Evolutionary conservation across 2,797 vertebrate genomes (phyloP).

Genomic region (Squalus acanthias): DNA sequence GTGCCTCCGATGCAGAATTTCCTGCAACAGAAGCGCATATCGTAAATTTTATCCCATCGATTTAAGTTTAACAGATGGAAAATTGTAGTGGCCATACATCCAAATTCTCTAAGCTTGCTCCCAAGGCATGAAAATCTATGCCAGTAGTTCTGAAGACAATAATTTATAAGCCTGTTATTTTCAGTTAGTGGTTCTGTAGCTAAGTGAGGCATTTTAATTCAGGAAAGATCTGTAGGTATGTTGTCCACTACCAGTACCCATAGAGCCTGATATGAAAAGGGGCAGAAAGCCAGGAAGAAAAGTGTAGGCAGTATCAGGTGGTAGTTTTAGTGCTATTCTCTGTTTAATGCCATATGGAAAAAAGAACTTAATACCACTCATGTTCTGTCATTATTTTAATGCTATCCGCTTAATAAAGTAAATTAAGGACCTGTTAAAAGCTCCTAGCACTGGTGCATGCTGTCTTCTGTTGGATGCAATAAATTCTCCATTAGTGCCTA

Average conservation of each 20-base stretch:
- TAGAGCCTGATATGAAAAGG: background rate
- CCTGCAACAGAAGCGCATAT: background rate
- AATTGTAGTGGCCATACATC: background rate
- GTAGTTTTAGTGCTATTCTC: background rate
- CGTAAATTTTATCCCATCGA: background rate
- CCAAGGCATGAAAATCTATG: background rate
- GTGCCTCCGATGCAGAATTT: background rate
- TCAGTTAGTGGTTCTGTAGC: background rate
- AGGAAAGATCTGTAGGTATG: background rate
- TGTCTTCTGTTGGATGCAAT: background rate
- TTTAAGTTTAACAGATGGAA: background rate
- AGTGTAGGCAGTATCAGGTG: background rate
- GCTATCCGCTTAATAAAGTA: background rate
- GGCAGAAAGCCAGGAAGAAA: background rate
- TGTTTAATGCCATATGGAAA: background rate
- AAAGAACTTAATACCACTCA: background rate
- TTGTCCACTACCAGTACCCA: background rate
- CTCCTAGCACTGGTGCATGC: background rate
- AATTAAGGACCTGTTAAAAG: background rate
- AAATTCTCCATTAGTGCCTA: background rate
- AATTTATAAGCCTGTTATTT: background rate
- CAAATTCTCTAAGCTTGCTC: background rate
- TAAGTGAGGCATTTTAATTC: background rate
- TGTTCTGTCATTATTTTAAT: background rate
- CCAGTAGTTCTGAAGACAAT: too few relatives aligned